Percentiles rank a stretch among this genome's conserved stretches.
These are phyloP conservation scores for Calliphora vicina DNA, from an alignment of 1,140 invertebrate species.

Conservation along the genomic window DNA sequence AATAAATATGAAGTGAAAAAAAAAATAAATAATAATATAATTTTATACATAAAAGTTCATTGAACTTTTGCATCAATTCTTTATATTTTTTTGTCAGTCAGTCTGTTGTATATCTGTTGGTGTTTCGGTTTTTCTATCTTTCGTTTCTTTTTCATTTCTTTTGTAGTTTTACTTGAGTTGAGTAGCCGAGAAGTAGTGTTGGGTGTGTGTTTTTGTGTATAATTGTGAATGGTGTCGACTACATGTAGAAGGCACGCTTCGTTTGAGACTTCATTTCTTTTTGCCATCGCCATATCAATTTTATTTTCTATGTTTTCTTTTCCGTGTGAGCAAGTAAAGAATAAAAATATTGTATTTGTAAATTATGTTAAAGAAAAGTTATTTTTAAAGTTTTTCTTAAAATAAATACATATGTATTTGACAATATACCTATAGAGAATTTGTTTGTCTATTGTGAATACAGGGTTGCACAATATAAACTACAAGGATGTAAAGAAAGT, in stretches of 20 bases:
- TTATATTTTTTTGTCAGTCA: neutral
- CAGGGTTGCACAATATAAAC: too few relatives aligned
- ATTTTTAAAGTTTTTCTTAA: too few relatives aligned
- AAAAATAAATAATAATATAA: neutral
- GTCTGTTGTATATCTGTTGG: neutral
- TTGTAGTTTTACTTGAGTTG: neutral
- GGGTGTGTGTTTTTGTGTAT: neutral
- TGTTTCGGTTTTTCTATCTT: neutral
- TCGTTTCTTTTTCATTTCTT: neutral
- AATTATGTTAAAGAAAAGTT: too few relatives aligned
- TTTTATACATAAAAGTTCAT: slow-evolving; percentile 1
- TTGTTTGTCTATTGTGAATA: too few relatives aligned
- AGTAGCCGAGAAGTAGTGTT: neutral
- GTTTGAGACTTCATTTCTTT: neutral
- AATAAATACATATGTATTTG: too few relatives aligned
- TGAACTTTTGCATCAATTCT: slow-evolving; percentile 16
- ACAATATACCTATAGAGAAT: too few relatives aligned
- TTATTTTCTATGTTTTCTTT: neutral
- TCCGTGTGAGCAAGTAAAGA: neutral
- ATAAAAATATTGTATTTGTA: too few relatives aligned
- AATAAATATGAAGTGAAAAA: neutral
- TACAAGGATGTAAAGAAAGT: too few relatives aligned
- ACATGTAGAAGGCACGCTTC: neutral
- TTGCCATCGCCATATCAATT: neutral
- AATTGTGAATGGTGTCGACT: neutral